Percentiles rank a stretch among this genome's conserved stretches.
Evolutionary conservation across 2,888 invertebrate genomes (phyloP).

Genomic region (Pocota personata): DNA sequence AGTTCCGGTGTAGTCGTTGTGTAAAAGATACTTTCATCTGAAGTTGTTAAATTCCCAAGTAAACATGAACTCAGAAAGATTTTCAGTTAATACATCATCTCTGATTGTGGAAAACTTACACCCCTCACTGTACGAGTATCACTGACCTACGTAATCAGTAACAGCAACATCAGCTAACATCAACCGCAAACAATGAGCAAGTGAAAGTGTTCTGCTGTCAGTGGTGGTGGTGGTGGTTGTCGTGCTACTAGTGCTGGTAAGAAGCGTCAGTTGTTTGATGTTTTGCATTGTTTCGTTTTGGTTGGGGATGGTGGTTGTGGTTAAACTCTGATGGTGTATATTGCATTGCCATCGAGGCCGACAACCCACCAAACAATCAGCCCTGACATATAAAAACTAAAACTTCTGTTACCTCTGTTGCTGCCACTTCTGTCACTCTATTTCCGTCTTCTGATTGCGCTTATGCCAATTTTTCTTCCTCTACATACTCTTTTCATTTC

Average conservation of each 20-base stretch:
- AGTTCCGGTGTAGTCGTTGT: too few relatives aligned
- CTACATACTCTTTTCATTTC: neutral
- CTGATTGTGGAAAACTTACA: constrained; percentile 3
- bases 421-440: constrained; percentile 16
- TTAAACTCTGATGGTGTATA: neutral
- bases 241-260: neutral
- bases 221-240: constrained; percentile 14
- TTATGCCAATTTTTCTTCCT: constrained; percentile 37
- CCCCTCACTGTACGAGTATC: constrained; percentile 22
- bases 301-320: constrained; percentile 8
- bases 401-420: constrained; percentile 18
- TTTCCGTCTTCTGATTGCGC: constrained; percentile 58
- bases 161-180: neutral
- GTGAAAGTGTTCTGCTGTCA: constrained; percentile 54
- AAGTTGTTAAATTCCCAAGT: too few relatives aligned
- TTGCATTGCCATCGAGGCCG: constrained; percentile 24
- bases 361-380: constrained; percentile 37
- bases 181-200: constrained; percentile 20
- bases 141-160: constrained; percentile 40
- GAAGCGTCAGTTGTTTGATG: constrained; percentile 45
- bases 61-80: too few relatives aligned
- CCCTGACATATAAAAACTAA: constrained; percentile 50
- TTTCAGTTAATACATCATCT: neutral
- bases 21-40: too few relatives aligned
- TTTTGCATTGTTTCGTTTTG: constrained; percentile 16